Evolutionary conservation across 2,113 vertebrate genomes (phyloP), one percentile per base, ranked within the genome.

Genomic region (Callospermophilus lateralis): DNA sequence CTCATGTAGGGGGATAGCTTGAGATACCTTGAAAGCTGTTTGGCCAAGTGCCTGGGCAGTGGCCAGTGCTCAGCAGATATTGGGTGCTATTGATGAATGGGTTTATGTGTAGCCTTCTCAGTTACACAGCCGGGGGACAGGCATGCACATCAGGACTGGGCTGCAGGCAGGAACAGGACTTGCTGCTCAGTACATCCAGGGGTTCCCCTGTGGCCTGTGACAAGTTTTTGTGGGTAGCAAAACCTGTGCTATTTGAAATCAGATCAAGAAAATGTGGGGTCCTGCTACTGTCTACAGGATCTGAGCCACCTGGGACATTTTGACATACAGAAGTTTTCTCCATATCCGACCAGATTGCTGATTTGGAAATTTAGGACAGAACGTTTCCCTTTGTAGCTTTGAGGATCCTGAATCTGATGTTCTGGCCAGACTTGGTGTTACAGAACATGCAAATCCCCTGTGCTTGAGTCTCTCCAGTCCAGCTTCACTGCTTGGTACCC

Each of bases 121-220:
- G 26, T 6, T 22, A 58, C 0, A 17, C 24, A 42, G 7, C 39
- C 0, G 0, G 1, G 24, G n/a, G 51, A 22, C 28, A 5, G 63
- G 53, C 48, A 51, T 5, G 61, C 37, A 1, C 0, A 0, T 26
- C 15, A 51, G 37, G 42, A 13, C 42, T 2, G 3, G 9, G 3
- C 84, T 26, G 1, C 7, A 1, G 45, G 16, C 34, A 63, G 68
- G 28, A 68, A 6, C 6, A 17, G 0, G 3, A 0, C 53, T 30
- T 0, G 10, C 12, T 0, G 37, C 30, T 28, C 13, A 12, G 0
- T 1, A 55, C 19, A 13, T 20, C 20, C 26, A 2, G 4, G 24
- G 28, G 0, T 6, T 5, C 26, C 15, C 22, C 10, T 1, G 0
- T 5, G 8, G 12, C 17, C 19, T 7, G 9, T 0, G 20, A n/a